Conservation (phyloP, 2,888 invertebrate species). For the Ariolimax columbianus region DNA sequence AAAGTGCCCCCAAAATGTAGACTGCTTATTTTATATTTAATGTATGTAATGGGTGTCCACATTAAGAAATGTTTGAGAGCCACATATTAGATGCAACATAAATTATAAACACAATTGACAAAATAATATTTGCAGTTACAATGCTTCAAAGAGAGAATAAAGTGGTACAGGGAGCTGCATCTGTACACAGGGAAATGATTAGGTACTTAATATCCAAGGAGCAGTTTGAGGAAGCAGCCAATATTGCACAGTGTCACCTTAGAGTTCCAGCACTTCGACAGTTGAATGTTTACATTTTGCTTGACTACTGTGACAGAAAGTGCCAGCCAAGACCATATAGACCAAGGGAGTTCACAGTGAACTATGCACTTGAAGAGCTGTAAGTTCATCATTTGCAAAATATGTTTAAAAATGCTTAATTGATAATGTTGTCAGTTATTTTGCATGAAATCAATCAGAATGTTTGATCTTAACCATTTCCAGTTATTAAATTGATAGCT, state of each 20-base stretch:
- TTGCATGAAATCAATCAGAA: too few relatives aligned
- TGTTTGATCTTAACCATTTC: too few relatives aligned
- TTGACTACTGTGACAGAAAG: conserved; percentile 51
- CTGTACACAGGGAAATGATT: conserved; percentile 55
- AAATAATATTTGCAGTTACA: conserved; percentile 42
- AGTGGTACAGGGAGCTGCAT: conserved; percentile 49
- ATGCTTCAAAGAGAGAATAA: conserved; percentile 42
- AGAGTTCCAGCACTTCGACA: conserved; percentile 20
- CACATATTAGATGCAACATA: background rate
- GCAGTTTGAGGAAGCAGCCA: conserved; percentile 51
- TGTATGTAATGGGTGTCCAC: background rate
- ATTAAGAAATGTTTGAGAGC: background rate
- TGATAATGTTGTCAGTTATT: background rate
- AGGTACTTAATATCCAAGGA: conserved; percentile 49
- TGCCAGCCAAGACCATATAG: conserved; percentile 39
- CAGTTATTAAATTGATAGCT: too few relatives aligned
- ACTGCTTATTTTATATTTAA: too few relatives aligned
- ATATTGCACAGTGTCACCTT: conserved; percentile 51
- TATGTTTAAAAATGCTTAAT: background rate
- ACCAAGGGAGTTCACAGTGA: conserved; percentile 57
- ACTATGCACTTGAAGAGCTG: conserved; percentile 56
- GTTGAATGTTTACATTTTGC: conserved; percentile 38
- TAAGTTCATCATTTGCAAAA: conserved; percentile 32
- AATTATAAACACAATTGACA: background rate
- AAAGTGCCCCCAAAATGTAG: too few relatives aligned